Percentiles rank a stretch among this genome's conserved stretches.
Conservation (phyloP, 2,888 invertebrate species). For the Caenorhabditis afra region DNA sequence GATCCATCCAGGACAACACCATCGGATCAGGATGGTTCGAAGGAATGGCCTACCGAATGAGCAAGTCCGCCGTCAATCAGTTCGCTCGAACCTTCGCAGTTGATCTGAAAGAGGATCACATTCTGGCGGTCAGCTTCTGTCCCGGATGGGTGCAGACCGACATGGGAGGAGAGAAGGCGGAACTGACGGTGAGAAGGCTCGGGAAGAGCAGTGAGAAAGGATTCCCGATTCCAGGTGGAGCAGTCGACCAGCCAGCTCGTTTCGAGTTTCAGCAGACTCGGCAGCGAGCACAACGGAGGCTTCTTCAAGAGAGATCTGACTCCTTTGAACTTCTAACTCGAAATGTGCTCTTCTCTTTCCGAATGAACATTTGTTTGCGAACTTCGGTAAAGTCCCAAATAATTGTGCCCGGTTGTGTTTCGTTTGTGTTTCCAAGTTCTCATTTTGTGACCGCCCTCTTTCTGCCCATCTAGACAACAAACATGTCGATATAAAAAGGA, state of each 20-base stretch:
- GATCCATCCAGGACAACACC: slow-evolving; percentile 57
- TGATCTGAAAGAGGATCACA: slow-evolving; percentile 55
- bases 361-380: too few species aligned
- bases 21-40: slow-evolving; percentile 56
- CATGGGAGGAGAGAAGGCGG: slow-evolving; percentile 67
- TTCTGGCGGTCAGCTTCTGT: slow-evolving; percentile 65
- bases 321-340: slow-evolving; percentile 1
- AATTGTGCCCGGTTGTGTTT: too few species aligned
- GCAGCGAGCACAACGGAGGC: slow-evolving; percentile 44
- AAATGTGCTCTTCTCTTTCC: background rate
- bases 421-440: too few species aligned
- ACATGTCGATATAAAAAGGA: too few species aligned
- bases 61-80: slow-evolving; percentile 71
- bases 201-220: background rate
- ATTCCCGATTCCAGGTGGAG: slow-evolving; percentile 2
- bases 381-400: too few species aligned
- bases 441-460: too few species aligned
- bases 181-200: slow-evolving; percentile 14
- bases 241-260: slow-evolving; percentile 52
- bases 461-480: too few species aligned
- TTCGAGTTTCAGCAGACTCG: slow-evolving; percentile 39
- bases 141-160: slow-evolving; percentile 74
- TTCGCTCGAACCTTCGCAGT: slow-evolving; percentile 65
- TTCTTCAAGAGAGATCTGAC: slow-evolving; percentile 51
- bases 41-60: slow-evolving; percentile 60